phyloP scores from a whole-genome alignment of 2,113 vertebrate species.

The Alces alces region DNA sequence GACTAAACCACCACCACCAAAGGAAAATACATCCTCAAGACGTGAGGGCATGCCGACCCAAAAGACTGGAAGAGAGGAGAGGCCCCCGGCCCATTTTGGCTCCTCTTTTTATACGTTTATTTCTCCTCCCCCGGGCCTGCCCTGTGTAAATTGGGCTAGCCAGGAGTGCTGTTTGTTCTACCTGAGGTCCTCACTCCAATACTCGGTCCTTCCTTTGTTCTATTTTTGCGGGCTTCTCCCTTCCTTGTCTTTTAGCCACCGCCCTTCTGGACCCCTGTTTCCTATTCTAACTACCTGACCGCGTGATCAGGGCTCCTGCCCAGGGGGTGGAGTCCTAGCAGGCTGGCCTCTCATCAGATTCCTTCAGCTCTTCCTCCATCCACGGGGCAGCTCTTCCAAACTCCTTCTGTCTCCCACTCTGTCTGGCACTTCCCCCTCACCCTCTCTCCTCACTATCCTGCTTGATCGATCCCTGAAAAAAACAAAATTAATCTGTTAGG shows the following conservation, averaged over 20 bases:
- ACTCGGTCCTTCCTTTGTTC: background rate
- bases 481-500: background rate
- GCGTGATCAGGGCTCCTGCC: background rate
- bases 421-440: background rate
- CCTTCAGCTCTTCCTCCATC: accelerated
- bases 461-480: background rate
- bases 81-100: background rate
- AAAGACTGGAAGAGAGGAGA: background rate
- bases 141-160: background rate
- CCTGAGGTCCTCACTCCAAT: background rate
- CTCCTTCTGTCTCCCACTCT: background rate
- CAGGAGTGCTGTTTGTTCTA: background rate
- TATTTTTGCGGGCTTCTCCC: background rate
- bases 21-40: background rate
- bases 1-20: too few relatives aligned
- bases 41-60: background rate
- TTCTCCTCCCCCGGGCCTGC: background rate
- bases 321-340: accelerated
- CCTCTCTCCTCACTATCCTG: background rate
- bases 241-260: background rate
- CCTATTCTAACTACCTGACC: background rate
- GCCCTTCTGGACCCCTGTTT: background rate
- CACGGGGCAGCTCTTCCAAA: background rate
- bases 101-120: background rate
- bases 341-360: background rate